These are phyloP conservation scores for Epicampocera succincta DNA, from an alignment of 2,888 invertebrate species.

Conservation along the genomic window DNA sequence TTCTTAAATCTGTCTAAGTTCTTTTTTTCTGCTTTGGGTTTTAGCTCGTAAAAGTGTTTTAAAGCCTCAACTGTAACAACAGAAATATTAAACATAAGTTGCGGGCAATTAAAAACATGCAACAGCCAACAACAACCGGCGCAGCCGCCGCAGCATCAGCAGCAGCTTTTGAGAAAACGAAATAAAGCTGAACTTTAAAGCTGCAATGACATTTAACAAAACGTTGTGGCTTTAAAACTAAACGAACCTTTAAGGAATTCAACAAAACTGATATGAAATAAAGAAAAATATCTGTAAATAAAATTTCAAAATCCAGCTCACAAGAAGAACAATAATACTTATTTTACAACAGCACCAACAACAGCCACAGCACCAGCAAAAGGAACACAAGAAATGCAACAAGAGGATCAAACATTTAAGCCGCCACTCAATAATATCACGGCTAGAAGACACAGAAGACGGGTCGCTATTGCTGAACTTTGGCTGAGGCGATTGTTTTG, in stretches of 20 bases:
- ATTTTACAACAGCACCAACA: constrained; percentile 43
- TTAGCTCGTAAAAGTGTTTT: constrained; percentile 77
- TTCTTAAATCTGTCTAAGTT: constrained; percentile 45
- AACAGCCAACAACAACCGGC: too few relatives aligned
- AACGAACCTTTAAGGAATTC: constrained; percentile 45
- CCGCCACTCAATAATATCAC: constrained; percentile 48
- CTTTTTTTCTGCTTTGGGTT: constrained; percentile 22
- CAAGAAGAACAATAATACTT: constrained; percentile 58
- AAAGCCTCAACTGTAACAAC: constrained; percentile 48
- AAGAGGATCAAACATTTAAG: constrained; percentile 55
- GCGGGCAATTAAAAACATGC: constrained; percentile 55
- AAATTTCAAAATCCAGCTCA: constrained; percentile 60
- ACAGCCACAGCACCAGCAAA: constrained; percentile 19
- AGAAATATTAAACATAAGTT: constrained; percentile 27
- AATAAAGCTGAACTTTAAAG: constrained; percentile 54
- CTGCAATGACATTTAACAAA: constrained; percentile 57
- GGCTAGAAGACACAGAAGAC: constrained; percentile 17
- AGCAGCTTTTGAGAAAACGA: constrained; percentile 9
- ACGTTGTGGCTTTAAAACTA: constrained; percentile 22
- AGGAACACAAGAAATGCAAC: background rate
- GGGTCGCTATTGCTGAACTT: constrained; percentile 43
- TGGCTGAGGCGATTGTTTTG: constrained; percentile 58
- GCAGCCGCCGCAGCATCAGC: too few relatives aligned
- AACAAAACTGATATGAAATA: constrained; percentile 45
- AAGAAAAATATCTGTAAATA: constrained; percentile 38